phyloP scores from a whole-genome alignment of 2,888 invertebrate species.

The Norana najaformis region DNA sequence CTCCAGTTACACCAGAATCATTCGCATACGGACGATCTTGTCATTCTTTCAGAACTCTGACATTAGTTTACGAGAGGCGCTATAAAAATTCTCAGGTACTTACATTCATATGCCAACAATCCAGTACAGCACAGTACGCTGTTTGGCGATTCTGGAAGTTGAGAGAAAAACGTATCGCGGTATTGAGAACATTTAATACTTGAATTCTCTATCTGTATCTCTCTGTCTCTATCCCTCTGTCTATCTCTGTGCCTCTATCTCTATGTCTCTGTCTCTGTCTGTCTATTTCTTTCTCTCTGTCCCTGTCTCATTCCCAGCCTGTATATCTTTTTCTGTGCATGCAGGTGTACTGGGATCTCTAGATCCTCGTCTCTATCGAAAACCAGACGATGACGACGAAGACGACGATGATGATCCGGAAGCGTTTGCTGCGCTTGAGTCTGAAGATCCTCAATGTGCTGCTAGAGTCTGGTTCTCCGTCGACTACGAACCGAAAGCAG shows the following conservation, averaged over 20 bases:
- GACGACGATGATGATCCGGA: conserved; percentile 9
- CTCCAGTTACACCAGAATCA: too few species aligned
- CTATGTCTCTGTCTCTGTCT: not conserved
- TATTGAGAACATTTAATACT: not conserved
- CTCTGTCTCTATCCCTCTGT: not conserved
- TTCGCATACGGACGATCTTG: too few species aligned
- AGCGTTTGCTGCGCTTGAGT: conserved; percentile 34
- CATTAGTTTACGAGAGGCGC: too few species aligned
- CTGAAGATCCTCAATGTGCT: conserved; percentile 51
- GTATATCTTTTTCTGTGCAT: not conserved
- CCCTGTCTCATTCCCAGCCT: not conserved
- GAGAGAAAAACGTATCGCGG: too few species aligned
- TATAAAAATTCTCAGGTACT: too few species aligned
- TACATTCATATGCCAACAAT: too few species aligned
- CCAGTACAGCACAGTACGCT: too few species aligned
- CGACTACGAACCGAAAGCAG: not conserved
- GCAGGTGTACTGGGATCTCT: conserved; percentile 53
- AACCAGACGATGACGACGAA: conserved; percentile 23
- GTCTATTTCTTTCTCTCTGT: not conserved
- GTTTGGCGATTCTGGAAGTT: too few species aligned
- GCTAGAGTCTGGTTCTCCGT: conserved; percentile 14
- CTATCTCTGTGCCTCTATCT: not conserved
- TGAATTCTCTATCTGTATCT: not conserved
- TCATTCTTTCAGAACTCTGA: too few species aligned
- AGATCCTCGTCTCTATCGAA: conserved; percentile 57